These are phyloP conservation scores for Erinaceus europaeus DNA, from an alignment of 2,113 vertebrate species.

Conservation along the genomic window DNA sequence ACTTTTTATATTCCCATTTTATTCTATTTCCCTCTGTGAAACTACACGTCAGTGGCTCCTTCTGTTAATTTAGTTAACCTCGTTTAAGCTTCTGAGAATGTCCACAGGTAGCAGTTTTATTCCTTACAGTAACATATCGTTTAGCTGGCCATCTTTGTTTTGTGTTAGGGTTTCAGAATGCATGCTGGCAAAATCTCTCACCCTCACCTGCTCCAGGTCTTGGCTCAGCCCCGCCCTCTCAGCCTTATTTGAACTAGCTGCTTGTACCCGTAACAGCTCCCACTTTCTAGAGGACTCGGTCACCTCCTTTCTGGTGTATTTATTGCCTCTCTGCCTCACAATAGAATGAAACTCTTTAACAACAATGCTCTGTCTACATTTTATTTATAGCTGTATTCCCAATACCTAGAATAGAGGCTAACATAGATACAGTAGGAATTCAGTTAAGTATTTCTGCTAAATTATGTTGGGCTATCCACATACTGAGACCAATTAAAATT, in stretches of 20 bases:
- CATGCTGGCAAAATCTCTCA: too few species aligned
- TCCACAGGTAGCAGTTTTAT: background rate
- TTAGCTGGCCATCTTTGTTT: background rate
- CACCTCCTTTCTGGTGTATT: background rate
- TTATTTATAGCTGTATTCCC: background rate
- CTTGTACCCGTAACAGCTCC: background rate
- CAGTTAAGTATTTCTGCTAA: background rate
- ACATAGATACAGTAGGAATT: background rate
- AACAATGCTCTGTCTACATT: slow-evolving; percentile 19
- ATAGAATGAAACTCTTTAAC: background rate
- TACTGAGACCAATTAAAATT: background rate
- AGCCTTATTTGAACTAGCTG: background rate
- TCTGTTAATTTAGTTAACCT: slow-evolving; percentile 11
- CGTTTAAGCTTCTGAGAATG: slow-evolving; percentile 18
- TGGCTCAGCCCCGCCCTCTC: background rate
- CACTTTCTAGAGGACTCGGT: background rate
- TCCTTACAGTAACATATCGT: background rate
- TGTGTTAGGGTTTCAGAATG: background rate
- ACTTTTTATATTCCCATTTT: slow-evolving; percentile 10
- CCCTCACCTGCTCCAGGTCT: too few species aligned
- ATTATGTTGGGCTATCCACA: background rate
- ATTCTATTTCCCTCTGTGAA: slow-evolving; percentile 10
- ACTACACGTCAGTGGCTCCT: background rate
- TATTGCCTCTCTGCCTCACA: background rate
- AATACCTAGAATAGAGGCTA: background rate